These are phyloP conservation scores for Sisyra nigra DNA, from an alignment of 2,888 invertebrate genomes.

Conservation along the genomic window DNA sequence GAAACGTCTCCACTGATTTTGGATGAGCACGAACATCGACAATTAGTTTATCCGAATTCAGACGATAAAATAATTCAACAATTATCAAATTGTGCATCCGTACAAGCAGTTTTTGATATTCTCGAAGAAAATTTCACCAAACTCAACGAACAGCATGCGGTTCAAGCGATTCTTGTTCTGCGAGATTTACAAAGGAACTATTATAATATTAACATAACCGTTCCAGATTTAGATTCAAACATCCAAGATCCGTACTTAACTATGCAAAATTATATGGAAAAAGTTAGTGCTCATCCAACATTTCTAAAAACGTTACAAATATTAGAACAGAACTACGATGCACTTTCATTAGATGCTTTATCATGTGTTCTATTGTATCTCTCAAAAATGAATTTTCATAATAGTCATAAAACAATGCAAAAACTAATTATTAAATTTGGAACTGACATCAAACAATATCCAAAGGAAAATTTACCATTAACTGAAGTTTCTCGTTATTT, in stretches of 20 bases:
- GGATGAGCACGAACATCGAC: conserved; percentile 10
- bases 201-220: conserved; percentile 16
- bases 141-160: conserved; percentile 15
- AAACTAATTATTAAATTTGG: conserved; percentile 20
- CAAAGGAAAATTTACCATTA: conserved; percentile 19
- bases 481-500: conserved; percentile 27
- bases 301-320: conserved; percentile 19
- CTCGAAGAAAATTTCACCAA: conserved; percentile 17
- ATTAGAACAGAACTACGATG: conserved; percentile 18
- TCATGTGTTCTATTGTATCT: conserved; percentile 30
- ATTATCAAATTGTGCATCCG: conserved; percentile 21
- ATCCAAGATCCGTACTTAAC: conserved; percentile 11
- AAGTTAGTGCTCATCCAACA: conserved; percentile 18
- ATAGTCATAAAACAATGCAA: conserved; percentile 21
- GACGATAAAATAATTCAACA: conserved; percentile 18
- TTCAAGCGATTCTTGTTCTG: conserved; percentile 23
- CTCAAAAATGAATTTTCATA: conserved; percentile 27
- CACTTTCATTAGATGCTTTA: conserved; percentile 24
- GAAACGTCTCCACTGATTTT: conserved; percentile 4
- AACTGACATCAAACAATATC: conserved; percentile 18
- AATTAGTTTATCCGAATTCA: conserved; percentile 16
- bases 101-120: conserved; percentile 24
- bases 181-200: conserved; percentile 25
- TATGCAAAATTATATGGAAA: conserved; percentile 18
- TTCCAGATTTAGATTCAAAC: conserved; percentile 6